Evolutionary conservation across 2,797 vertebrate species (phyloP), one percentile per base, ranked within the genome.

Genomic region (Pagetopsis macropterus): DNA sequence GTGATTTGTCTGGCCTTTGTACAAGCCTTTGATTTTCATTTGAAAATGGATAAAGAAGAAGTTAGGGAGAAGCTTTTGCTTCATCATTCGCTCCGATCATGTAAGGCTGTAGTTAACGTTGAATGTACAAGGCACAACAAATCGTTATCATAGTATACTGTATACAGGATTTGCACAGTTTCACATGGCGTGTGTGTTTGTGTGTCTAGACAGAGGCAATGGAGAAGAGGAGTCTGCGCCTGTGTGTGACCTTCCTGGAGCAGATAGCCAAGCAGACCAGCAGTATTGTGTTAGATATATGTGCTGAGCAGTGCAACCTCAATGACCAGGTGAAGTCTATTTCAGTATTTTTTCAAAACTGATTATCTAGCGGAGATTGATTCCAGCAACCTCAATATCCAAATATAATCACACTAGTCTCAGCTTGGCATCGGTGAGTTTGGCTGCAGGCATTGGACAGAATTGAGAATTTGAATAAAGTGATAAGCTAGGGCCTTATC

Each of bases 221-320:
- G 83, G 93, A 96, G 91, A 96, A 93, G 59, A 90, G 72, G 2
- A 93, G 94, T 40, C 87, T 98, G 59, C 92, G 86, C 5, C 75
- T 97, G 33, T 97, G 96, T 75, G 94, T 95, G 84, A 90, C 69
- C 59, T 98, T 98, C 91, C 90, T 99, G 91, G 96, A 98, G 88
- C 96, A 97, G 82, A 90, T 98, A 40, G 95, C 96, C 64, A 95
- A 92, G 65, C 94, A 94, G 87, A 94, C 95, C 65, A 93, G 94
- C 55, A 55, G 27, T 67, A 95, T 95, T 3, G 70, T 97, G 65
- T 83, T 98, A 84, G 97, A 98, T 1, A 93, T 96, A 71, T 98
- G 96, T 67, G 96, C 96, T 0, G 97, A 98, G 82, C 97, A 99
- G 87, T 87, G 94, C 78, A 97, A 95, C 68, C 94, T 99, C 65